Evolutionary conservation across 37 sponge, comb jelly and placozoan genomes (phyloP).

Genomic region (Bolinopsis microptera): DNA sequence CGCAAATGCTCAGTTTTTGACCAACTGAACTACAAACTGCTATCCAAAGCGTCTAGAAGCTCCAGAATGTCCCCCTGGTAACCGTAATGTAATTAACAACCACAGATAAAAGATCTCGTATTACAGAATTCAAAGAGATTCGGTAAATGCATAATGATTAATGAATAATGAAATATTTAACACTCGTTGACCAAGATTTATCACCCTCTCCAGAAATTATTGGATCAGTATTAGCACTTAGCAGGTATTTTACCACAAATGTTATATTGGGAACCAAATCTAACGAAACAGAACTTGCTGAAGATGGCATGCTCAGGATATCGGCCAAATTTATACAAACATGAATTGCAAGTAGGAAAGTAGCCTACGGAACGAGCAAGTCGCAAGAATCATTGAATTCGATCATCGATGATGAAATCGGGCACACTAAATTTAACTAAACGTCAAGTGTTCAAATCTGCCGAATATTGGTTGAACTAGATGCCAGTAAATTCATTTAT

Average conservation of each 20-base stretch:
- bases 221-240: background rate
- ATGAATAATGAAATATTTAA: background rate
- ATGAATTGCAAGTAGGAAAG: too few species aligned
- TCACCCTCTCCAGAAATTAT: background rate
- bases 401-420: background rate
- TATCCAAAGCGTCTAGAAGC: background rate
- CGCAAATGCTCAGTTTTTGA: too few species aligned
- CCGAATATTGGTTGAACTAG: too few species aligned
- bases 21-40: background rate
- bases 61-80: background rate
- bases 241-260: too few species aligned
- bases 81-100: background rate
- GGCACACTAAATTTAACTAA: background rate
- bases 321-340: too few species aligned
- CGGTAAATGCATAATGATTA: background rate
- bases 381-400: too few species aligned
- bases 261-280: too few species aligned
- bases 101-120: background rate
- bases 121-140: background rate
- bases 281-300: too few species aligned
- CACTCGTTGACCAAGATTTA: background rate
- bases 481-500: too few species aligned
- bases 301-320: too few species aligned
- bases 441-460: too few species aligned
- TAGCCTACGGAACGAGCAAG: too few species aligned